A percentile compares a stretch with the other conserved stretches of the same genome.
Evolutionary conservation across 2,797 vertebrate species (phyloP).

Genomic region (Chrysocyon brachyurus): DNA sequence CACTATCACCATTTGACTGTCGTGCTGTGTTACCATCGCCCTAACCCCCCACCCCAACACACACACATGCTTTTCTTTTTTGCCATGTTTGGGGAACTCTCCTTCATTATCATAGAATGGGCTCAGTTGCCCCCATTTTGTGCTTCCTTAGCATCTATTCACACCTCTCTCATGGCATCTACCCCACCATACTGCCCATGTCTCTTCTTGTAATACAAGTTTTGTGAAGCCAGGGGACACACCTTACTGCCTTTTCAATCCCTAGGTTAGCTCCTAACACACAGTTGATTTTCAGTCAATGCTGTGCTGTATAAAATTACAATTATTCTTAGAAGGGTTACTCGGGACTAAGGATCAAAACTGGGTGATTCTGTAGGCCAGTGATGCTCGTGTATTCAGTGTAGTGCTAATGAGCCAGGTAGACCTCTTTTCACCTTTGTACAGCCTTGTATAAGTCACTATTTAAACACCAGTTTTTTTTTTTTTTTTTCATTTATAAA

Average conservation of each 20-base stretch:
- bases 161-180: not conserved
- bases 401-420: not conserved
- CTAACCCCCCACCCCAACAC: fast-evolving
- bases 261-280: not conserved
- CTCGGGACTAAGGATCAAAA: not conserved
- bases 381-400: not conserved
- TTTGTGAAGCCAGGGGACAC: not conserved
- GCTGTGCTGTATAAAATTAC: not conserved
- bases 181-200: fast-evolving
- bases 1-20: not conserved
- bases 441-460: not conserved
- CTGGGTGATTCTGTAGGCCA: fast-evolving
- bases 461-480: not conserved
- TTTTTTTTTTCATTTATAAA: not conserved
- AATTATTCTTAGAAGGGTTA: not conserved
- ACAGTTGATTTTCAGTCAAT: not conserved
- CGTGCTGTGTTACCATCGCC: not conserved
- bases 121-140: not conserved
- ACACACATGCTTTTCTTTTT: not conserved
- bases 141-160: not conserved
- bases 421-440: not conserved
- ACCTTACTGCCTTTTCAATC: not conserved
- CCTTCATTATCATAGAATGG: not conserved
- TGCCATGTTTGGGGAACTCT: not conserved
- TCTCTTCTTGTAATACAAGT: not conserved